Evolutionary conservation across 2,113 vertebrate genomes (phyloP).

Genomic region (Pseudopodoces humilis): DNA sequence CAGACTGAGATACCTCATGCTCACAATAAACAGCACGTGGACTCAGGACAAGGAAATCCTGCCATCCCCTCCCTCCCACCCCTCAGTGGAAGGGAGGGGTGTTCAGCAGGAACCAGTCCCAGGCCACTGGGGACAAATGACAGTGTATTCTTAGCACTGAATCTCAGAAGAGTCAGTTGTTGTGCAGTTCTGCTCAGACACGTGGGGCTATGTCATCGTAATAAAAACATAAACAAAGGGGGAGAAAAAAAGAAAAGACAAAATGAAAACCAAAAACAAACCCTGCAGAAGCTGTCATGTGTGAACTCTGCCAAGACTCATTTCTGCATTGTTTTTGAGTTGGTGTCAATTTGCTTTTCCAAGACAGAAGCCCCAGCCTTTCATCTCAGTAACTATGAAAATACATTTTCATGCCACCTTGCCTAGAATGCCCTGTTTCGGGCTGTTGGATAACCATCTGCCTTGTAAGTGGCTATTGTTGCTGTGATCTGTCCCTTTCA

Average conservation of each 20-base stretch:
- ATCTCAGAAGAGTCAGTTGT: neutral
- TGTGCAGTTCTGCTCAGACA: neutral
- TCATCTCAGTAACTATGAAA: slow-evolving; percentile 16
- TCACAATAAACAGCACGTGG: neutral
- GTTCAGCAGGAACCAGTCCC: neutral
- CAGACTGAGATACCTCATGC: neutral
- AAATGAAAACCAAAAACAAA: neutral
- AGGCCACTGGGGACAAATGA: neutral
- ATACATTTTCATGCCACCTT: slow-evolving; percentile 31
- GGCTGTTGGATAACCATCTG: slow-evolving; percentile 31
- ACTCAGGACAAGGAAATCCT: neutral
- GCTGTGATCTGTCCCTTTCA: slow-evolving; percentile 18
- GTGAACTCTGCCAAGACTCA: neutral
- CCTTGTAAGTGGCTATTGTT: slow-evolving; percentile 27
- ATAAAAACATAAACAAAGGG: slow-evolving; percentile 7
- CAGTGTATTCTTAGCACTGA: neutral
- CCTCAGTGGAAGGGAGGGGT: neutral
- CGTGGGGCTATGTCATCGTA: neutral
- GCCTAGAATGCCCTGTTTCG: neutral
- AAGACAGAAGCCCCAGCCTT: neutral
- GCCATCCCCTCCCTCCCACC: neutral
- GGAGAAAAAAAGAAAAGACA: neutral
- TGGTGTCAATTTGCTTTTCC: neutral
- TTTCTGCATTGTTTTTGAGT: neutral
- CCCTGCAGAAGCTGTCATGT: neutral